Percentiles rank a stretch among this genome's conserved stretches.
These are phyloP conservation scores for Endotricha flammealis DNA, from an alignment of 2,888 invertebrate genomes.

Conservation along the genomic window DNA sequence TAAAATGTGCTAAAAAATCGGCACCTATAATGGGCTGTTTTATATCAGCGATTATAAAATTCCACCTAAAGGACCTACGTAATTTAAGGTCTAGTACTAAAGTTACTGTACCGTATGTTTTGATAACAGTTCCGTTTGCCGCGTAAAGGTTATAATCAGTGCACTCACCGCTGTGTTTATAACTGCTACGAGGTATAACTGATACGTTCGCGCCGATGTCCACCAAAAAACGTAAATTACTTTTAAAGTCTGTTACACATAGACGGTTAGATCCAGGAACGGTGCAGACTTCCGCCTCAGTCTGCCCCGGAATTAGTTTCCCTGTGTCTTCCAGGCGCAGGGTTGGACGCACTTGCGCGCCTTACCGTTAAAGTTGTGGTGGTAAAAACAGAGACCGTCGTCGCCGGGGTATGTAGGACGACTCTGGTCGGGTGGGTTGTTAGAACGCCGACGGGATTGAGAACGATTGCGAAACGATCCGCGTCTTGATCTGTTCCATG, in stretches of 20 bases:
- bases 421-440: neutral
- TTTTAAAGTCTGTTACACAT: constrained; percentile 14
- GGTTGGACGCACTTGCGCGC: constrained; percentile 7
- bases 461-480: neutral
- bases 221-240: constrained; percentile 12
- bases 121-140: constrained; percentile 18
- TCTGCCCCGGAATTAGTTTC: constrained; percentile 16
- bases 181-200: constrained; percentile 9
- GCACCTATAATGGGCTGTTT: constrained; percentile 18
- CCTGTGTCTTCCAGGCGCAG: constrained; percentile 14
- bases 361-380: neutral
- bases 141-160: constrained; percentile 20
- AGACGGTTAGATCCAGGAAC: constrained; percentile 14
- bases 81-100: constrained; percentile 14
- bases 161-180: constrained; percentile 1
- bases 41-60: constrained; percentile 14
- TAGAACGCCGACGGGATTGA: neutral
- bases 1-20: constrained; percentile 12
- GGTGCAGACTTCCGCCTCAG: constrained; percentile 15
- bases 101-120: constrained; percentile 13
- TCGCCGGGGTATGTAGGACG: neutral
- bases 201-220: constrained; percentile 15
- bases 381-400: neutral
- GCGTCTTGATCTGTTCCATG: neutral
- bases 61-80: constrained; percentile 15